phyloP scores from a whole-genome alignment of 2,797 vertebrate genomes.

The Lophius americanus region DNA sequence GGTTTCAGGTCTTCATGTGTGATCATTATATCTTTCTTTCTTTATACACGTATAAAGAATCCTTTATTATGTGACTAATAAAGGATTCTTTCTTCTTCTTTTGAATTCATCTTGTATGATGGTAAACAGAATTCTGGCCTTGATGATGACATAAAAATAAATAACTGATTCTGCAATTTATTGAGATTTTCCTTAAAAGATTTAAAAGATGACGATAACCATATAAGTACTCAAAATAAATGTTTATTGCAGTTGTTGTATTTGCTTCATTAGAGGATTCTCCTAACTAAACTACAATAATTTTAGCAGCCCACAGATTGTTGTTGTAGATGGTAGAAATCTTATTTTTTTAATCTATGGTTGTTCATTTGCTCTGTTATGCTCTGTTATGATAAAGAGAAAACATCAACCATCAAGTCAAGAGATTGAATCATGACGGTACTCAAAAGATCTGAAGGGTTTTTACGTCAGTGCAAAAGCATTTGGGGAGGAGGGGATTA shows the following conservation, averaged over 20 bases:
- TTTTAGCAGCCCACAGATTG: too few relatives aligned
- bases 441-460: conserved; percentile 38
- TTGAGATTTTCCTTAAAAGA: background rate
- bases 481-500: conserved; percentile 41
- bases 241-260: background rate
- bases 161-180: too few relatives aligned
- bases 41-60: too few relatives aligned
- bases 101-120: background rate
- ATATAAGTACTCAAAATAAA: background rate
- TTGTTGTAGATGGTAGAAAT: background rate
- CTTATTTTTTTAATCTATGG: background rate
- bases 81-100: too few relatives aligned
- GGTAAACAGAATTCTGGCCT: background rate
- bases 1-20: background rate
- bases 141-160: too few relatives aligned
- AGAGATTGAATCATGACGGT: conserved; percentile 31
- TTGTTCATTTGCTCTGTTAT: background rate
- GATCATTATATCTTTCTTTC: too few relatives aligned
- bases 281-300: background rate
- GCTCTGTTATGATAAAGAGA: background rate
- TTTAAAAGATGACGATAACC: background rate
- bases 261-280: background rate
- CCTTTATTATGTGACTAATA: too few relatives aligned
- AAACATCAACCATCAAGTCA: background rate
- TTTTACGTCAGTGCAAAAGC: conserved; percentile 34